Evolutionary conservation across 2,888 invertebrate species (phyloP).

Genomic region (Xanthia togata): DNA sequence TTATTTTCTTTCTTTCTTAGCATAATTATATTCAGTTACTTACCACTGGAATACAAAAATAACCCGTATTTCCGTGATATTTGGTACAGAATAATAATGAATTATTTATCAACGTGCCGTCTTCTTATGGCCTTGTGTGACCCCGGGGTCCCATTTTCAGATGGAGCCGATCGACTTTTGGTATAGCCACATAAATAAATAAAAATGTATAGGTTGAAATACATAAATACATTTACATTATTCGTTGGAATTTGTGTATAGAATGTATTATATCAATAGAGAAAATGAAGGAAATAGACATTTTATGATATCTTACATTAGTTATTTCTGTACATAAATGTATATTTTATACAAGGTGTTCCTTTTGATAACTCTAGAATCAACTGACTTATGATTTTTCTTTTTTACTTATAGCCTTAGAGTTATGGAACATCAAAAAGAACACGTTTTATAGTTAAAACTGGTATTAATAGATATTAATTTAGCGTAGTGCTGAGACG

Average conservation of each 20-base stretch:
- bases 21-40: no score
- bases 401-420: no score
- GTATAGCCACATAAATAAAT: no score
- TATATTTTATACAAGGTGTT: no score
- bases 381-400: no score
- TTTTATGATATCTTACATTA: no score
- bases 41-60: conserved; percentile 23
- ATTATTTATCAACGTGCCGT: conserved; percentile 51
- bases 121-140: conserved; percentile 31
- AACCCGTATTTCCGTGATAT: conserved; percentile 34
- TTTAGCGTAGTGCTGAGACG: not conserved
- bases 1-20: not conserved
- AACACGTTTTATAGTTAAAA: no score
- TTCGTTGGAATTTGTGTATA: not conserved
- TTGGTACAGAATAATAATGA: conserved; percentile 38
- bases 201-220: conserved; percentile 2
- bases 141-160: conserved; percentile 27
- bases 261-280: not conserved
- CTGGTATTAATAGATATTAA: not conserved
- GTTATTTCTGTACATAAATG: no score
- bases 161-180: conserved; percentile 13
- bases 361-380: no score
- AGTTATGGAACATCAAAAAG: no score
- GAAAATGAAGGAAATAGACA: not conserved
- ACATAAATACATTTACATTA: not conserved